Base-by-base conservation (phyloP, 2,888 invertebrate genomes). In the Andrena bicolor region DNA sequence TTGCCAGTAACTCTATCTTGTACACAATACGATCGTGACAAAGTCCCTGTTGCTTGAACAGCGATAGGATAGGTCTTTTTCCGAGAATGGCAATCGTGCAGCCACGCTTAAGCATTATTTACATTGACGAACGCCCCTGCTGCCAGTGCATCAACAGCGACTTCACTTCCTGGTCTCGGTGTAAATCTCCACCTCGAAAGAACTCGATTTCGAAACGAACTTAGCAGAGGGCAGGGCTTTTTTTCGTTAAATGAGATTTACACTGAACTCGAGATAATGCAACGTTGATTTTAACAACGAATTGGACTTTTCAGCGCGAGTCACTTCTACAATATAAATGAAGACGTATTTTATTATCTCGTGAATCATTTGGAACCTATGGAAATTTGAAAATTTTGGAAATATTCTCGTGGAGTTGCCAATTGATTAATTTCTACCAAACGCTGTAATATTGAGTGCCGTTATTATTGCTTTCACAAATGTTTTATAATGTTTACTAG, bases 41-140 rank as follows among this genome's bases (percentile, higher is more conserved):
- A 13, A 7, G 13, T 23, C 28, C 35, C 58, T 8, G 5, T 26
- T 13, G 26, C 32, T 32, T 64, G 26, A 23, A 5, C 32, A 30
- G 20, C 32, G 32, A 78, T 51, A 64, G n/a, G 16, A 63, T 26
- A 23, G 56, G 48, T 78, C 60, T 49, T 73, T 68, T 69, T 64
- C 69, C 49, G 28, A 35, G 28, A 64, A 78, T 49, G 32, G n/a
- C 48, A 71, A 73, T 69, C 63, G 30, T n/a, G 10, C 13, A 68
- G n/a, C 13, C 23, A n/a, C 2, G 70, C 58, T 35, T 68, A 58
- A 66, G 58, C 49, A 61, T 79, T 41, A 70, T 81, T 81, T 74
- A 70, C 64, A 26, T 51, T 26, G 74, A 79, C 53, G 49, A 74
- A 60, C 53, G 35, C 48, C 13, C 35, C 10, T 65, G 20, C 8